A percentile compares a stretch with the other conserved stretches of the same genome.
Conservation (phyloP, 1,140 invertebrate species). For the Thereuonema tuberculata region DNA sequence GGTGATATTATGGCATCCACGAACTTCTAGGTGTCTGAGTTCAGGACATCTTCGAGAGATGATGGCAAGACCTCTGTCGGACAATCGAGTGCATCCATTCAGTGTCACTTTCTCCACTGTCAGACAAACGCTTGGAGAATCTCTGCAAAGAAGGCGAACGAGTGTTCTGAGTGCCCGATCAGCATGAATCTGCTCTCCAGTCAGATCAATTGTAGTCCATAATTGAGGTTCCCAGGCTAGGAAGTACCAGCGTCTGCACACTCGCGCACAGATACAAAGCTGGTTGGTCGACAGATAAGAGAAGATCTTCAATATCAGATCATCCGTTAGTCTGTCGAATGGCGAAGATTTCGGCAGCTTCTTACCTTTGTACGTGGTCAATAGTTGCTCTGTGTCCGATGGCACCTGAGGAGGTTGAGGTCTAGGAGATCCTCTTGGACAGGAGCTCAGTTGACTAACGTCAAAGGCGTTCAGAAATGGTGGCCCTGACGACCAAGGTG, state of each 20-base stretch:
- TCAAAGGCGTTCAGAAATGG: no score
- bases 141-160: conserved; percentile 32
- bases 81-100: conserved; percentile 54
- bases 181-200: conserved; percentile 46
- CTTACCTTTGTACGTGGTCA: conserved; percentile 25
- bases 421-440: conserved; percentile 17
- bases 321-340: conserved; percentile 39
- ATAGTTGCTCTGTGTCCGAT: conserved; percentile 18
- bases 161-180: conserved; percentile 50
- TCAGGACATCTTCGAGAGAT: conserved; percentile 55
- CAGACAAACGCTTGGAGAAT: conserved; percentile 34
- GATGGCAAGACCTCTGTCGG: conserved; percentile 53
- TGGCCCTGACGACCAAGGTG: background rate
- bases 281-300: conserved; percentile 60
- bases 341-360: conserved; percentile 22
- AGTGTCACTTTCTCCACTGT: conserved; percentile 48
- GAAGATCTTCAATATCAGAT: conserved; percentile 46
- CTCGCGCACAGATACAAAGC: conserved; percentile 58
- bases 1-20: conserved; percentile 50
- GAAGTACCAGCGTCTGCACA: conserved; percentile 62
- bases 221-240: conserved; percentile 64
- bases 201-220: conserved; percentile 53
- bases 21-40: conserved; percentile 52
- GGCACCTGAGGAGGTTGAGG: conserved; percentile 21
- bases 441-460: conserved; percentile 13